Conservation (phyloP, 2,797 vertebrate species). For the Periophthalmus magnuspinnatus region DNA sequence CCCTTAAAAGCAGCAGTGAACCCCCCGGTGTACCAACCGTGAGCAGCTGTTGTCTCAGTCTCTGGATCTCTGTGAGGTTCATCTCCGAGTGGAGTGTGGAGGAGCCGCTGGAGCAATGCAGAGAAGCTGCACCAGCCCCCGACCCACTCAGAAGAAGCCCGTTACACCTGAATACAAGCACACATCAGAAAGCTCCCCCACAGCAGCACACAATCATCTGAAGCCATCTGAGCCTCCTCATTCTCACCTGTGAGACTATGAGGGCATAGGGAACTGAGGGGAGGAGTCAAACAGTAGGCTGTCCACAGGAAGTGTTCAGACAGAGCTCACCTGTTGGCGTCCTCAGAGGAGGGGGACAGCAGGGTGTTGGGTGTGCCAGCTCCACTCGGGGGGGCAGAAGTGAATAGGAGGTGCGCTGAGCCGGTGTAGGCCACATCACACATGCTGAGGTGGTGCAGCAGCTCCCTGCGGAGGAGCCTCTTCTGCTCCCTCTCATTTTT, state of each 20-base stretch:
- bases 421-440: conserved; percentile 87
- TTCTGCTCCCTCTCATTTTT: conserved; percentile 94
- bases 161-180: conserved; percentile 57
- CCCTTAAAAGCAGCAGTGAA: too few species aligned
- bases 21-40: conserved; percentile 74
- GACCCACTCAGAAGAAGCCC: conserved; percentile 59
- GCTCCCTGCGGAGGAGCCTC: conserved; percentile 89
- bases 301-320: too few species aligned
- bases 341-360: conserved; percentile 69
- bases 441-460: conserved; percentile 90
- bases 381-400: conserved; percentile 83
- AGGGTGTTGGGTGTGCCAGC: conserved; percentile 76
- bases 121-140: conserved; percentile 56
- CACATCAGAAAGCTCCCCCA: not conserved
- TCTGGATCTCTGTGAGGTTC: conserved; percentile 94
- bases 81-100: conserved; percentile 87
- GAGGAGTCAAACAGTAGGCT: too few species aligned
- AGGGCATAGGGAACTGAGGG: too few species aligned
- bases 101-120: conserved; percentile 76
- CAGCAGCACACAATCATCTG: not conserved
- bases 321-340: conserved; percentile 55
- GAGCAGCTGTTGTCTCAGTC: conserved; percentile 91
- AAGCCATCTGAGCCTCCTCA: not conserved
- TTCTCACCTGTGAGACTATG: too few species aligned
- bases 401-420: conserved; percentile 83